These are phyloP conservation scores for Cyrtodaria siliqua DNA, from an alignment of 2,888 invertebrate genomes.

Conservation along the genomic window DNA sequence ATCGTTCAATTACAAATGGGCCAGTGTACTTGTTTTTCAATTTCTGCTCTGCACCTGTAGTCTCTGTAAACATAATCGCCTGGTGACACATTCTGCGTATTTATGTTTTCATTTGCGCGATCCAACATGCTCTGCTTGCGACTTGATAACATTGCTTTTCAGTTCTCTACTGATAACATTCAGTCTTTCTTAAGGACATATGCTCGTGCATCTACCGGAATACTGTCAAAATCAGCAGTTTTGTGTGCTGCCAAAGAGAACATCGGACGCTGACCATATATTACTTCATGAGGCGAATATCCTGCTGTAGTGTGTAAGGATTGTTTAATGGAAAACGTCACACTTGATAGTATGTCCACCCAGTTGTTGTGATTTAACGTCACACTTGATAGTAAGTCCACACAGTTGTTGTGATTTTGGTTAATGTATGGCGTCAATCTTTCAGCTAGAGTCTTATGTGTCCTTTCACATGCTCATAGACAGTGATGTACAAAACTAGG, in stretches of 20 bases:
- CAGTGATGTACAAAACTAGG: constrained; percentile 13
- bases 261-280: constrained; percentile 36
- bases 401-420: constrained; percentile 35
- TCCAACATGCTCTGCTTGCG: constrained; percentile 17
- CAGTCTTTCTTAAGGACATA: constrained; percentile 14
- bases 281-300: constrained; percentile 49
- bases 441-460: constrained; percentile 10
- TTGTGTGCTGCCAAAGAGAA: constrained; percentile 32
- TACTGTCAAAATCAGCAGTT: constrained; percentile 21
- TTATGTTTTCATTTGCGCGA: constrained; percentile 15
- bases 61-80: constrained; percentile 31
- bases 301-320: constrained; percentile 24
- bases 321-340: constrained; percentile 43
- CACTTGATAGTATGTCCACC: constrained; percentile 15
- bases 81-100: not conserved
- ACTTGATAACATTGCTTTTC: not conserved
- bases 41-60: constrained; percentile 16
- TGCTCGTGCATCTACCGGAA: constrained; percentile 25
- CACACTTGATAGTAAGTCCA: constrained; percentile 10
- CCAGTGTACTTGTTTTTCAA: constrained; percentile 13
- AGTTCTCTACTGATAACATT: not conserved
- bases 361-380: constrained; percentile 33
- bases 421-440: constrained; percentile 7
- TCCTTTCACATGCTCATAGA: constrained; percentile 9
- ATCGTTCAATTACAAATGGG: constrained; percentile 13